Conservation (phyloP, 2,797 vertebrate genomes). For the Pseudochirops cupreus region DNA sequence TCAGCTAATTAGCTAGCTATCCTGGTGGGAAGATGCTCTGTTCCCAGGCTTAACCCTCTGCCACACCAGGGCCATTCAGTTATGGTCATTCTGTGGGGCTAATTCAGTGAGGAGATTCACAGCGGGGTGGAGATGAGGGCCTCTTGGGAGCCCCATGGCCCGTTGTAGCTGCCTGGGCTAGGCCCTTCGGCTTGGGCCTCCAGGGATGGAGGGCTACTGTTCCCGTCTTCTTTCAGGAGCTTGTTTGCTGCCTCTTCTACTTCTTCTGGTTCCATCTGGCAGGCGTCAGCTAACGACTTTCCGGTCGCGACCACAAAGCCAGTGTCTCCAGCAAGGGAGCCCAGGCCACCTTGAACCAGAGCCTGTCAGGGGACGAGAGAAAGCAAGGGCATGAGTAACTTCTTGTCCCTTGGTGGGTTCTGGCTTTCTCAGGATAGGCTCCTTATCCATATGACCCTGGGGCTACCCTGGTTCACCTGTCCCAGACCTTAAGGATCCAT, state of each 20-base stretch:
- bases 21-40: neutral
- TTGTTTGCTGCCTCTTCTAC: slow-evolving; percentile 87
- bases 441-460: neutral
- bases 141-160: slow-evolving; percentile 48
- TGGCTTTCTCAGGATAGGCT: neutral
- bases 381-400: neutral
- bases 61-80: neutral
- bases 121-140: neutral
- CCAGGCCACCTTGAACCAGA: slow-evolving; percentile 87
- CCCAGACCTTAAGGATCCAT: neutral
- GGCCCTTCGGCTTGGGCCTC: neutral
- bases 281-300: slow-evolving; percentile 89
- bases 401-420: neutral
- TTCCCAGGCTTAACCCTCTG: neutral
- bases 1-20: neutral
- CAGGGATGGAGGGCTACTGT: slow-evolving; percentile 2
- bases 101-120: slow-evolving; percentile 46
- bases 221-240: slow-evolving; percentile 81
- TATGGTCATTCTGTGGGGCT: neutral
- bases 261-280: slow-evolving; percentile 85
- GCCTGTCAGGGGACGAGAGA: slow-evolving; percentile 84
- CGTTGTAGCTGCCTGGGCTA: neutral
- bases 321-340: slow-evolving; percentile 86
- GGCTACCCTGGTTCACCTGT: neutral
- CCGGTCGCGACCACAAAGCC: slow-evolving; percentile 86